Percentiles rank a stretch among this genome's conserved stretches.
Conservation (phyloP, 2,113 vertebrate species). For the Lasiurus borealis region DNA sequence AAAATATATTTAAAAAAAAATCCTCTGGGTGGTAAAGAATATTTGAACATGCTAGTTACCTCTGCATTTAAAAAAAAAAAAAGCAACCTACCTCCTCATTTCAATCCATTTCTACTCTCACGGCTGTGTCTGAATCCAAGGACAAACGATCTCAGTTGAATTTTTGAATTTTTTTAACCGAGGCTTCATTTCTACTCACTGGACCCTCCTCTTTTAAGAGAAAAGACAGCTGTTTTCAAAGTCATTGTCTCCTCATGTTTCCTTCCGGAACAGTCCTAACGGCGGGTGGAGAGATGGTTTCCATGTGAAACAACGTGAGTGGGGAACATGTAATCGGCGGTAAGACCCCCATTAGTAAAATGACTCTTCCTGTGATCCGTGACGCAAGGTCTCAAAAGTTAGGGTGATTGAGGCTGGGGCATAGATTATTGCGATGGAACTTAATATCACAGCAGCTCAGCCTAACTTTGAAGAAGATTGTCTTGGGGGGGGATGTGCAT, state of each 20-base stretch:
- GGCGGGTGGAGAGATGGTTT: constrained; percentile 27
- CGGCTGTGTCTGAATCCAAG: neutral
- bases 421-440: constrained; percentile 21
- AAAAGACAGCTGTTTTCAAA: constrained; percentile 74
- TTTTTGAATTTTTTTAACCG: neutral
- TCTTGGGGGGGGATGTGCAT: constrained; percentile 43
- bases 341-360: neutral
- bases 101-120: constrained; percentile 41
- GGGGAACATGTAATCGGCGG: neutral
- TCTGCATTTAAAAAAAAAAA: neutral
- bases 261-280: constrained; percentile 2
- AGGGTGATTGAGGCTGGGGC: neutral
- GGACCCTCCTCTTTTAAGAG: constrained; percentile 73
- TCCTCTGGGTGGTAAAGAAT: neutral
- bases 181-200: constrained; percentile 59
- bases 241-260: constrained; percentile 56
- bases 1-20: neutral
- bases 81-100: neutral
- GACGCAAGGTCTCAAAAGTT: neutral
- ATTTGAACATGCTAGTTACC: neutral
- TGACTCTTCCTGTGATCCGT: too few species aligned
- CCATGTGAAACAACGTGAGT: constrained; percentile 46
- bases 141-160: neutral
- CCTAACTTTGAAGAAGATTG: neutral
- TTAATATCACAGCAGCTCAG: neutral